phyloP scores from a whole-genome alignment of 1,140 invertebrate genomes.

The Penaeus indicus region DNA sequence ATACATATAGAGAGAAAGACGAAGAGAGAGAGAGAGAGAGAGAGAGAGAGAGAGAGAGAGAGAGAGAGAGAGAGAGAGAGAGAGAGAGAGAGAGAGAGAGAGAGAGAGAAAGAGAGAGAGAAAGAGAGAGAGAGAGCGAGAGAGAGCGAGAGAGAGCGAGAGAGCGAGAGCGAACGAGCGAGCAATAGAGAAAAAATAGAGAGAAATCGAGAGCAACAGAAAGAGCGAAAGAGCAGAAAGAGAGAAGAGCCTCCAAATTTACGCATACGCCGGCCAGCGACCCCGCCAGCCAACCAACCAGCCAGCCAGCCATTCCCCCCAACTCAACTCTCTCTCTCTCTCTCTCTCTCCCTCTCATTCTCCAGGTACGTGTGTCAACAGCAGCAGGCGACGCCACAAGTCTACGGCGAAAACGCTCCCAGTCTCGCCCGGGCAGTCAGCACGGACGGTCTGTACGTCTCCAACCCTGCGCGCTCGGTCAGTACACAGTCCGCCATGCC shows the following conservation, averaged over 20 bases:
- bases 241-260: neutral
- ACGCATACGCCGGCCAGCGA: neutral
- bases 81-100: neutral
- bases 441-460: constrained; percentile 10
- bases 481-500: neutral
- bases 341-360: constrained; percentile 2
- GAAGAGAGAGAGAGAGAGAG: neutral
- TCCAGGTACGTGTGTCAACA: constrained; percentile 6
- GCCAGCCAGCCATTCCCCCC: neutral
- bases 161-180: constrained; percentile 9
- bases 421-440: constrained; percentile 7
- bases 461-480: constrained; percentile 6
- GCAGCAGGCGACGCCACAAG: neutral
- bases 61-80: constrained; percentile 1
- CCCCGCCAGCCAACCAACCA: neutral
- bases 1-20: neutral
- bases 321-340: constrained; percentile 3
- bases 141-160: constrained; percentile 12
- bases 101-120: constrained; percentile 37
- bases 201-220: constrained; percentile 19
- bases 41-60: neutral
- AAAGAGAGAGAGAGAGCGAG: constrained; percentile 36
- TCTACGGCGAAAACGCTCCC: neutral
- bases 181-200: constrained; percentile 27
- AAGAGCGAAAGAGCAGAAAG: neutral